These are phyloP conservation scores for Coryphaenoides rupestris DNA, from an alignment of 2,113 vertebrate genomes.

Conservation along the genomic window DNA sequence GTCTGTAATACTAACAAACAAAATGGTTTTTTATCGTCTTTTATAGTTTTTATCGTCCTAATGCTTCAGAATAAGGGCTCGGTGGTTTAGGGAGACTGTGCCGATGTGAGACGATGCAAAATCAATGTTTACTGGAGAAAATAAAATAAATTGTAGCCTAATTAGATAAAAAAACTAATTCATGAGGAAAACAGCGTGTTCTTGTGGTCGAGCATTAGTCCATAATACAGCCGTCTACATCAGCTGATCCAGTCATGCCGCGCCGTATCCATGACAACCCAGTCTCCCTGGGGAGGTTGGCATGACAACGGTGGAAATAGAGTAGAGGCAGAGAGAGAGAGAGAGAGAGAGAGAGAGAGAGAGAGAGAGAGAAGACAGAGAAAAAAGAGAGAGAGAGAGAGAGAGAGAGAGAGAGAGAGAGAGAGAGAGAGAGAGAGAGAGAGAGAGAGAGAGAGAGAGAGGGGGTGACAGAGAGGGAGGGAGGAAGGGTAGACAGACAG, in stretches of 20 bases:
- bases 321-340: slow-evolving; percentile 15
- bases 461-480: slow-evolving; percentile 1
- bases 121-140: too few relatives aligned
- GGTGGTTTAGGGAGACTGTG: not conserved
- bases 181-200: too few relatives aligned
- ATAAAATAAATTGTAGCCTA: too few relatives aligned
- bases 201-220: too few relatives aligned
- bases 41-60: too few relatives aligned
- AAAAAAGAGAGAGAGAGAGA: not conserved
- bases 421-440: not conserved
- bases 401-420: slow-evolving; percentile 4
- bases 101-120: too few relatives aligned
- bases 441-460: slow-evolving; percentile 4
- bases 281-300: slow-evolving; percentile 77
- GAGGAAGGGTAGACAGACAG: not conserved
- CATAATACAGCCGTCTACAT: slow-evolving; percentile 51
- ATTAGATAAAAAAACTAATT: too few relatives aligned
- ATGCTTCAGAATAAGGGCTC: not conserved
- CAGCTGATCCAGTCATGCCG: slow-evolving; percentile 82
- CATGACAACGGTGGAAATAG: slow-evolving; percentile 65
- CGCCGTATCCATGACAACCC: slow-evolving; percentile 87
- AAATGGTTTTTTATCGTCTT: too few relatives aligned
- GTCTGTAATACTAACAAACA: too few relatives aligned
- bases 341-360: not conserved
- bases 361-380: not conserved